Evolutionary conservation across 2,797 vertebrate genomes (phyloP), one percentile per base, ranked within the genome.

Genomic region (Sorex maritimensis): DNA sequence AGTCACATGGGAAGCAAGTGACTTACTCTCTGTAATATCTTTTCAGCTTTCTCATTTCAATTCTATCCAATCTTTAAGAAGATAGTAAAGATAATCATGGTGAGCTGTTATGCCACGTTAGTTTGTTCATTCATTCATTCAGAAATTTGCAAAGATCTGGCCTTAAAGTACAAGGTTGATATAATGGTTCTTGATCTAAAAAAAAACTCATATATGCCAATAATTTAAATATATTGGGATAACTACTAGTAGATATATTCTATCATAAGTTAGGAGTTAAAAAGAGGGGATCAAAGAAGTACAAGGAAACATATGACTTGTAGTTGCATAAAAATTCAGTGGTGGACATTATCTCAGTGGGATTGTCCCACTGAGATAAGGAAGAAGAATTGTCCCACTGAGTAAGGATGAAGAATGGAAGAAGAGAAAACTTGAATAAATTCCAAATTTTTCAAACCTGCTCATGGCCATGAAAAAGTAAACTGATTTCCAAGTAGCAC

Each of bases 51-150:
- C 21, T 19, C 17, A 21, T 61, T 61, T 61, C 19, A 61, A 15
- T 55, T 55, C 17, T 55, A 55, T 14, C 19, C 58, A 6, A 58
- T 58, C 17, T 58, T 21, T 82, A 87, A 85, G 44, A 81, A 38
- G 26, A 10, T 69, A 46, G 13, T 34, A 34, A 81, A 49, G 78
- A 75, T 2, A 72, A 38, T 38, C 23, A 86, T 26, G 49, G n/a
- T 80, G 41, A 63, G n/a, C 28, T 73, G 6, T 11, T 65, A 1
- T 61, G 23, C 17, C 21, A 23, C 8, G 24, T 93, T 74, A 26
- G 9, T 68, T 88, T 14, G 65, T 81, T 94, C 12, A 52, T 79
- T 71, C 82, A 80, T 30, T 85, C 2, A 63, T 77, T 81, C 30
- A 23, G 0, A 44, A 9, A 46, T 11, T 67, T 86, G 5, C 77